These are phyloP conservation scores for Scaptomyza montana DNA, from an alignment of 1,140 invertebrate genomes.

Conservation along the genomic window DNA sequence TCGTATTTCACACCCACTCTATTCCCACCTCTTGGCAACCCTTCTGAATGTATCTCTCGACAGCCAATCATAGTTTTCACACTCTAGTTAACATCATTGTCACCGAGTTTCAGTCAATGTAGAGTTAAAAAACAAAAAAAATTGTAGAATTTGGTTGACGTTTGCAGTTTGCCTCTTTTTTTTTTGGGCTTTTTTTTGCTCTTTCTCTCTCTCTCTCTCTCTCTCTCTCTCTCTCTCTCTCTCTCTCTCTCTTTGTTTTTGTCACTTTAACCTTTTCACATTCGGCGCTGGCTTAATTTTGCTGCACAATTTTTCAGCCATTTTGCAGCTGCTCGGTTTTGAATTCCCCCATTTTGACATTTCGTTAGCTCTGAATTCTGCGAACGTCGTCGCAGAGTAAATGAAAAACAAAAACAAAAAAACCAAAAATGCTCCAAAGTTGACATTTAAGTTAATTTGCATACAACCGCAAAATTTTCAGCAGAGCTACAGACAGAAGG, in stretches of 20 bases:
- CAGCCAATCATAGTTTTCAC: slow-evolving; percentile 82
- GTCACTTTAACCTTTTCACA: background rate
- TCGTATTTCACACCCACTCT: background rate
- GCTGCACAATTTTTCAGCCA: slow-evolving; percentile 65
- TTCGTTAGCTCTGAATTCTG: slow-evolving; percentile 48
- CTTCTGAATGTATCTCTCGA: slow-evolving; percentile 39
- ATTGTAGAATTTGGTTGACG: slow-evolving; percentile 59
- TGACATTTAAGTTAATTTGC: slow-evolving; percentile 79
- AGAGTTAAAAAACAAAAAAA: slow-evolving; percentile 27
- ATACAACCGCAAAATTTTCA: slow-evolving; percentile 68
- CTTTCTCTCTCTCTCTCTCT: background rate
- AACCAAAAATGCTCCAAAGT: slow-evolving; percentile 50
- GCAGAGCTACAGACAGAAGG: background rate
- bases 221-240: background rate
- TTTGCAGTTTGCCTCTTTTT: slow-evolving; percentile 68
- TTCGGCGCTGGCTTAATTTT: slow-evolving; percentile 19
- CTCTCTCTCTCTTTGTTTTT: background rate
- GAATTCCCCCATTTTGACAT: slow-evolving; percentile 45
- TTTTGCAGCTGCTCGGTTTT: slow-evolving; percentile 33
- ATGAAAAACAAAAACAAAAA: background rate
- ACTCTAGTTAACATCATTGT: slow-evolving; percentile 82
- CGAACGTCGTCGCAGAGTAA: slow-evolving; percentile 54
- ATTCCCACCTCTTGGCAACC: background rate
- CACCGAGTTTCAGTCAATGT: slow-evolving; percentile 68
- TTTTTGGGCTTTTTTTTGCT: background rate